A percentile compares a stretch with the other conserved stretches of the same genome.
phyloP scores from a whole-genome alignment of 2,888 invertebrate genomes.

The Imbricaverruca yamaguchii region DNA sequence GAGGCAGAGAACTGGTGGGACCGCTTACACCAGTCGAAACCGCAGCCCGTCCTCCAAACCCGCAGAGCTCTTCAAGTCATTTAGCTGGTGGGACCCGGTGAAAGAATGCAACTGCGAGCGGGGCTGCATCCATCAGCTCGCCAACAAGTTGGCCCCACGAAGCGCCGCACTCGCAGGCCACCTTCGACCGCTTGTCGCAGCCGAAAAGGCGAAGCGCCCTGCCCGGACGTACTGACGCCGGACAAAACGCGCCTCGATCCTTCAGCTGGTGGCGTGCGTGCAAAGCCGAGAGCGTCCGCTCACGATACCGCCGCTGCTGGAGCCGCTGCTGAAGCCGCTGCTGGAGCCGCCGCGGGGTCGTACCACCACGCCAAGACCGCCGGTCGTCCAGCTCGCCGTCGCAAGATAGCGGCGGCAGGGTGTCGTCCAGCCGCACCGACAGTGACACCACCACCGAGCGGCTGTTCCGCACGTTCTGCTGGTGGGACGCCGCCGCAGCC shows the following conservation, averaged over 20 bases:
- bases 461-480: not conserved
- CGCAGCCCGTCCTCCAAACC: not conserved
- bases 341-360: too few species aligned
- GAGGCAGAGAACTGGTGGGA: not conserved
- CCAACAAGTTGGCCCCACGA: not conserved
- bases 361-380: not conserved
- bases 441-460: not conserved
- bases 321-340: too few species aligned
- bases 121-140: not conserved
- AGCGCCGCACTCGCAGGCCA: not conserved
- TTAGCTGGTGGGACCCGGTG: not conserved
- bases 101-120: not conserved
- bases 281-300: not conserved
- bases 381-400: not conserved
- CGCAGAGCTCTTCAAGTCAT: not conserved
- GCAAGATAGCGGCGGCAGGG: not conserved
- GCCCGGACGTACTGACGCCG: not conserved
- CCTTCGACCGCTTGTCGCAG: not conserved
- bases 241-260: not conserved
- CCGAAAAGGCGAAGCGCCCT: not conserved
- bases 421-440: not conserved
- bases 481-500: not conserved
- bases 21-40: not conserved
- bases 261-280: conserved; percentile 18
- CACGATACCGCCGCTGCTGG: not conserved